Evolutionary conservation across 1,140 invertebrate genomes (phyloP), one percentile per base, ranked within the genome.

Genomic region (Neuroterus valhalla): DNA sequence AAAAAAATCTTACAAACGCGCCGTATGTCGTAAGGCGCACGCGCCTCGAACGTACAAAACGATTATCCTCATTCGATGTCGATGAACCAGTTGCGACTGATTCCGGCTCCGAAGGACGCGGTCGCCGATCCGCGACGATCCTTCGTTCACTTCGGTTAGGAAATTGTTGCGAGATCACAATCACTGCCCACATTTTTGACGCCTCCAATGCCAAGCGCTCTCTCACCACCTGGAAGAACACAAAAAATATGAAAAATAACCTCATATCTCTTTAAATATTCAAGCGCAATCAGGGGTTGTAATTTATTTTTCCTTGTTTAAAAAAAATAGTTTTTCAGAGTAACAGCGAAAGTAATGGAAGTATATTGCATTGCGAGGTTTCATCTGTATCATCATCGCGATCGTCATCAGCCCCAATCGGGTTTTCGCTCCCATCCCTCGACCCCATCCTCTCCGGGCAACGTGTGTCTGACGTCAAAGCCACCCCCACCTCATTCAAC

Each of bases 1-100:
- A 73, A 46, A 11, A 73, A 78, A 74, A 45, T 67, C 66, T 76
- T 74, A 26, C 68, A 69, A 75, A 73, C 75, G 76, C 14, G 17
- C 70, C 62, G 66, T 76, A 71, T 42, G 26, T 74, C 70, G 66
- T 76, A 76, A 77, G 66, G 69, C 75, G 70, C 71, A 74, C 78
- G 76, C 75, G 76, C 66, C 68, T 81, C 50, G 72, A 77, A 77
- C 72, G 46, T 78, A 77, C 48, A 75, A 78, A 80, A 77, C 81
- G 76, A 82, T 86, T 88, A 89, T 88, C 84, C 86, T 86, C 85
- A 77, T 87, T 88, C 67, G 81, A 85, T 86, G 86, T 87, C 86
- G 88, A 87, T 87, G 85, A 89, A 87, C 86, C 82, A 84, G 75
- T 79, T 78, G 71, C 71, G 76, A 78, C 77, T 79, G 79, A 87